These are phyloP conservation scores for Epinephelus fuscoguttatus DNA, from an alignment of 2,113 vertebrate genomes.

Conservation along the genomic window DNA sequence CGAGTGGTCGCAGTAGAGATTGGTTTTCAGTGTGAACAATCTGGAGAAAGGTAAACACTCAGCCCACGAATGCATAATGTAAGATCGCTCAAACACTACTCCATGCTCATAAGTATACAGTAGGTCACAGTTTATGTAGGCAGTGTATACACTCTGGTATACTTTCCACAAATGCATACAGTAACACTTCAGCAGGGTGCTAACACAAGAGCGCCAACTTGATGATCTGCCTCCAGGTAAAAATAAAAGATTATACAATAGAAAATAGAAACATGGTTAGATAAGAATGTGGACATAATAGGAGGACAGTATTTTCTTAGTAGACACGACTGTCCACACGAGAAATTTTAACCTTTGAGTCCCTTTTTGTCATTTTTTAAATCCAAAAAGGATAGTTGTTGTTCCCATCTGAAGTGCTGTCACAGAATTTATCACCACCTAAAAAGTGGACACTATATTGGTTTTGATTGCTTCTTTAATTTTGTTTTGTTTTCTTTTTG, in stretches of 20 bases:
- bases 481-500: slow-evolving; percentile 5
- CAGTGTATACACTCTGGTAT: background rate
- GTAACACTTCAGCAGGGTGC: slow-evolving; percentile 35
- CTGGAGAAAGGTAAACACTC: slow-evolving; percentile 41
- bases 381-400: background rate
- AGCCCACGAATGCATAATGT: slow-evolving; percentile 37
- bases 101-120: slow-evolving; percentile 20
- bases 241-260: slow-evolving; percentile 3
- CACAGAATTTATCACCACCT: background rate
- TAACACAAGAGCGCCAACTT: slow-evolving; percentile 5
- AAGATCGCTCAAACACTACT: slow-evolving; percentile 37
- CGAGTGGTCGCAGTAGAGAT: slow-evolving; percentile 24
- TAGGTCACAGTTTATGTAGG: slow-evolving; percentile 37
- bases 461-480: background rate
- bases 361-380: background rate
- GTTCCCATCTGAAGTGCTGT: background rate
- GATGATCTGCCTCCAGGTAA: slow-evolving; percentile 10
- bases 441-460: slow-evolving; percentile 1
- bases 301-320: background rate
- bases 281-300: background rate
- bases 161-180: slow-evolving; percentile 14
- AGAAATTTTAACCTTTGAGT: background rate
- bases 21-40: slow-evolving; percentile 27
- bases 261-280: background rate
- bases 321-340: background rate